Conservation (phyloP, 1,140 invertebrate genomes). For the Drosophila watanabei region DNA sequence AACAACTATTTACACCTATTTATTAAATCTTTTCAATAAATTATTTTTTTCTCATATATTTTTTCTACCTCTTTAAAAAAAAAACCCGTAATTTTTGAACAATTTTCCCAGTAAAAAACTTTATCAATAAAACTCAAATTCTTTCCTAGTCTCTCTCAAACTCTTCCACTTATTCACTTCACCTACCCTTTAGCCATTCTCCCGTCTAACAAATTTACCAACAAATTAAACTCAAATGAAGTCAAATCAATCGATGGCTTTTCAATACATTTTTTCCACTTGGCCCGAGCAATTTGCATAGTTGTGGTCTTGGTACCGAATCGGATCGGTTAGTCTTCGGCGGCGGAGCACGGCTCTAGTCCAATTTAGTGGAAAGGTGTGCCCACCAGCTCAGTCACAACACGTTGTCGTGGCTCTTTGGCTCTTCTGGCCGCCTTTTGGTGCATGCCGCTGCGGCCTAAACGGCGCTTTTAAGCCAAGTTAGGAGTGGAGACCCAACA, state of each 20-base stretch:
- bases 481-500: slow-evolving; percentile 32
- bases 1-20: no score
- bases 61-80: no score
- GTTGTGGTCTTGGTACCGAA: slow-evolving; percentile 40
- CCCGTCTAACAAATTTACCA: slow-evolving; percentile 42
- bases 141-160: background rate
- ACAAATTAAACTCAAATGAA: slow-evolving; percentile 62
- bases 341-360: slow-evolving; percentile 36
- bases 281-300: slow-evolving; percentile 65
- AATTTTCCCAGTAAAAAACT: background rate
- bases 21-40: background rate
- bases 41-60: accelerated
- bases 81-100: background rate
- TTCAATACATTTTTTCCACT: slow-evolving; percentile 40
- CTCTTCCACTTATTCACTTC: slow-evolving; percentile 1
- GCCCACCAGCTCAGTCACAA: slow-evolving; percentile 60
- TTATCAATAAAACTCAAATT: background rate
- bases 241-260: slow-evolving; percentile 57
- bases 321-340: slow-evolving; percentile 33
- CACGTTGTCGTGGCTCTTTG: slow-evolving; percentile 40
- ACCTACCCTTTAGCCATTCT: background rate
- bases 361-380: slow-evolving; percentile 73
- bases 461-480: slow-evolving; percentile 66
- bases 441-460: slow-evolving; percentile 51
- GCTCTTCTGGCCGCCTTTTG: slow-evolving; percentile 33